Conservation (phyloP, 1,140 invertebrate genomes). For the Rhopalosiphum maidis region DNA sequence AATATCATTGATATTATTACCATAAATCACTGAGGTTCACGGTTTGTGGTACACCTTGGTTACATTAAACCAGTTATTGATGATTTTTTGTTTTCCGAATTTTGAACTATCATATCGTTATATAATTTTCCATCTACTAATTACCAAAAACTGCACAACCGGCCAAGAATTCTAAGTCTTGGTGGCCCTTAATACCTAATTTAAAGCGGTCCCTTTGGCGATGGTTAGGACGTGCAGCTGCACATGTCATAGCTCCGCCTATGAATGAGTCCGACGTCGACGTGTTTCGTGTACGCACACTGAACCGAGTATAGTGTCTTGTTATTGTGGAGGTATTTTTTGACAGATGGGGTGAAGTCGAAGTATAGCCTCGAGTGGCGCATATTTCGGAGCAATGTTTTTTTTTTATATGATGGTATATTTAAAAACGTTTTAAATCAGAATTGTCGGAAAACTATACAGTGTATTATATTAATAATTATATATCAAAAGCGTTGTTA, state of each 20-base stretch:
- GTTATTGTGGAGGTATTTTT: not conserved
- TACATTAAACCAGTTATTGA: not conserved
- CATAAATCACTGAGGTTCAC: not conserved
- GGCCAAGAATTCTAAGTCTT: not conserved
- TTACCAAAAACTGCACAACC: not conserved
- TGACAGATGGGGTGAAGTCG: not conserved
- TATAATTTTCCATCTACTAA: not conserved
- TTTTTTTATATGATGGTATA: not conserved
- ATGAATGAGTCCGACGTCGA: not conserved
- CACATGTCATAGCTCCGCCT: not conserved
- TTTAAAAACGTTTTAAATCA: not conserved
- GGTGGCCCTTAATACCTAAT: not conserved
- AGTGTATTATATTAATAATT: not conserved
- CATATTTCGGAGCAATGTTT: not conserved
- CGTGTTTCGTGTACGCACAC: not conserved
- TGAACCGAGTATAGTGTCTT: not conserved
- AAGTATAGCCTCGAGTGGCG: not conserved
- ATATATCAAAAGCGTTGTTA: not conserved
- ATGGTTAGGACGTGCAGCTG: not conserved
- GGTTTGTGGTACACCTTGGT: too few relatives aligned
- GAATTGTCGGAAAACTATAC: not conserved
- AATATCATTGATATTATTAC: not conserved
- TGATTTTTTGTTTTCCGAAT: not conserved
- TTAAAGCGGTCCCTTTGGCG: not conserved
- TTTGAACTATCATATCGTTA: not conserved